Evolutionary conservation across 2,888 invertebrate genomes (phyloP).

Genomic region (Galerucella nymphaeae): DNA sequence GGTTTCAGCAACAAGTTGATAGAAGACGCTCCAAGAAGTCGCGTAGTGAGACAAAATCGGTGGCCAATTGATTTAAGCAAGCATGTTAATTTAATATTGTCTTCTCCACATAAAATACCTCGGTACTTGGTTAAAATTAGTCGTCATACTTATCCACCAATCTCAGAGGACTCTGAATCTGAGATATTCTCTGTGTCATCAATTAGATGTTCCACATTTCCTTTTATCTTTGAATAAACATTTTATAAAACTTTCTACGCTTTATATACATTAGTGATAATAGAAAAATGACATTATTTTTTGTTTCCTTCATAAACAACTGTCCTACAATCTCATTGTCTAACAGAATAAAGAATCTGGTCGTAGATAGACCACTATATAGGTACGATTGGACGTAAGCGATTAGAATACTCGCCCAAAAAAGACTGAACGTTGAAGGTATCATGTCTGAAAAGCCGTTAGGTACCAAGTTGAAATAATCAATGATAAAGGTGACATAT

Average conservation of each 20-base stretch:
- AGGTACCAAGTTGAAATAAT: no score
- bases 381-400: constrained; percentile 4
- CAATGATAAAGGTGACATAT: no score
- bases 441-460: no score
- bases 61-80: background rate
- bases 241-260: constrained; percentile 21
- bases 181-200: background rate
- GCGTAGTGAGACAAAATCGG: constrained; percentile 12
- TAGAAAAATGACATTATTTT: constrained; percentile 6
- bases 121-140: background rate
- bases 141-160: background rate
- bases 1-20: constrained; percentile 8
- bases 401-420: constrained; percentile 4
- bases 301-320: constrained; percentile 15
- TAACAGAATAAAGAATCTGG: background rate
- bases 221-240: constrained; percentile 15
- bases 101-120: background rate
- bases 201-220: background rate
- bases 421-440: background rate
- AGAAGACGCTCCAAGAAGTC: constrained; percentile 17
- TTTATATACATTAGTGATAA: constrained; percentile 15
- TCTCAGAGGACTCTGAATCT: background rate
- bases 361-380: constrained; percentile 23
- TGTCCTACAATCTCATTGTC: constrained; percentile 15
- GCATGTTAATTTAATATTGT: constrained; percentile 1